Conservation (phyloP, 2,888 invertebrate genomes). For the Rhagonycha lutea region DNA sequence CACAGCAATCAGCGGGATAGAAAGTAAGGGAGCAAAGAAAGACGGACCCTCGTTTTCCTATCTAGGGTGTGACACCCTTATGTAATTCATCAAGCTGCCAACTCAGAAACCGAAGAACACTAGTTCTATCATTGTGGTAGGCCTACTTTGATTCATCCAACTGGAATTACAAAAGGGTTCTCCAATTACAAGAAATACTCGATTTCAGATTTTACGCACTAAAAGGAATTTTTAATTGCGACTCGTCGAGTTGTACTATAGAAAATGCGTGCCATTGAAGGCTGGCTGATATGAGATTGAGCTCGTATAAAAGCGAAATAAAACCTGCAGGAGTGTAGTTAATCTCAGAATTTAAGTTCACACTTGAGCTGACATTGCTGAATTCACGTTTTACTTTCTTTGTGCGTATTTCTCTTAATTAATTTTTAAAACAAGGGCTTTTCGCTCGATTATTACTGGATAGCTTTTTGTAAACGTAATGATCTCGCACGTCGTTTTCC, state of each 20-base stretch:
- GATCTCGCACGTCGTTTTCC: background rate
- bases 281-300: background rate
- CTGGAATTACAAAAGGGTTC: conserved; percentile 1
- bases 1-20: conserved; percentile 28
- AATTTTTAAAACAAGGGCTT: conserved; percentile 13
- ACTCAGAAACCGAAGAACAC: conserved; percentile 33
- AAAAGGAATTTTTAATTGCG: background rate
- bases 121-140: conserved; percentile 32
- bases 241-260: background rate
- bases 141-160: conserved; percentile 21
- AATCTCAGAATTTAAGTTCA: background rate
- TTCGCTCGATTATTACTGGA: background rate
- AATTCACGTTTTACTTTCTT: conserved; percentile 1
- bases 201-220: background rate
- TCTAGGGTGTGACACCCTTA: conserved; percentile 30
- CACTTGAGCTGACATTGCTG: background rate
- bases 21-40: conserved; percentile 27
- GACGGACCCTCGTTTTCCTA: conserved; percentile 28
- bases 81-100: conserved; percentile 33
- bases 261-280: background rate
- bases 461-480: background rate
- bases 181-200: conserved; percentile 1
- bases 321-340: background rate
- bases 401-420: conserved; percentile 15
- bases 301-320: background rate